A percentile compares a stretch with the other conserved stretches of the same genome.
Conservation (phyloP, 2,797 vertebrate species). For the Eidolon dupreanum region DNA sequence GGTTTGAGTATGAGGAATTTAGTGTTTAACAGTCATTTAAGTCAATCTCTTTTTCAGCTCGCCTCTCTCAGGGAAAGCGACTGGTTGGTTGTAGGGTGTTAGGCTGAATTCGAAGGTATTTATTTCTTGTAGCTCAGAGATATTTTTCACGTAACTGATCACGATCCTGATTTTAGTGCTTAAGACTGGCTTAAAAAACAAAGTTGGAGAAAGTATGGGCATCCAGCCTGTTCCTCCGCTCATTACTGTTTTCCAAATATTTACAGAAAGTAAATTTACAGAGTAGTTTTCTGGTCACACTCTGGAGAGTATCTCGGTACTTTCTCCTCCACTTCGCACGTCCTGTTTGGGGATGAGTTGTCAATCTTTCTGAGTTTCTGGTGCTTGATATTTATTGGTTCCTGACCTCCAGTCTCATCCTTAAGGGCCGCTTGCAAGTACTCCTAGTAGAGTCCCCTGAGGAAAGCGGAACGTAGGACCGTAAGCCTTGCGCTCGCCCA, state of each 20-base stretch:
- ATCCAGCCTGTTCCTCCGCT: not conserved
- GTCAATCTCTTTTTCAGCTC: not conserved
- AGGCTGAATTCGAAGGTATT: not conserved
- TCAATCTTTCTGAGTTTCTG: not conserved
- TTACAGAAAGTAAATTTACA: not conserved
- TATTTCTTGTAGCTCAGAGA: not conserved
- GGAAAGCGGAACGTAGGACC: not conserved
- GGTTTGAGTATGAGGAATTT: not conserved
- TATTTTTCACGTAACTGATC: not conserved
- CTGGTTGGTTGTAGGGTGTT: not conserved
- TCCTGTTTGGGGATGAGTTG: not conserved
- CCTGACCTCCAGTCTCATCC: not conserved
- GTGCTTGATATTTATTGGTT: not conserved
- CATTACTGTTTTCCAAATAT: conserved; percentile 27
- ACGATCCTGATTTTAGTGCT: not conserved
- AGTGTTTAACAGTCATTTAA: not conserved
- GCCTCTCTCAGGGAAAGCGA: not conserved
- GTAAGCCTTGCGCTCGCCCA: not conserved
- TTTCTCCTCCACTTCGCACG: not conserved
- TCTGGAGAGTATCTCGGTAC: not conserved
- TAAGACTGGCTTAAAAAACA: not conserved
- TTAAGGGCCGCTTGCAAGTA: not conserved
- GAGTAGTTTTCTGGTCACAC: not conserved
- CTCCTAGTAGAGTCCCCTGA: not conserved
- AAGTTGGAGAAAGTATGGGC: not conserved